These are phyloP conservation scores for Papilio gigon DNA, from an alignment of 2,888 invertebrate genomes.

Conservation along the genomic window DNA sequence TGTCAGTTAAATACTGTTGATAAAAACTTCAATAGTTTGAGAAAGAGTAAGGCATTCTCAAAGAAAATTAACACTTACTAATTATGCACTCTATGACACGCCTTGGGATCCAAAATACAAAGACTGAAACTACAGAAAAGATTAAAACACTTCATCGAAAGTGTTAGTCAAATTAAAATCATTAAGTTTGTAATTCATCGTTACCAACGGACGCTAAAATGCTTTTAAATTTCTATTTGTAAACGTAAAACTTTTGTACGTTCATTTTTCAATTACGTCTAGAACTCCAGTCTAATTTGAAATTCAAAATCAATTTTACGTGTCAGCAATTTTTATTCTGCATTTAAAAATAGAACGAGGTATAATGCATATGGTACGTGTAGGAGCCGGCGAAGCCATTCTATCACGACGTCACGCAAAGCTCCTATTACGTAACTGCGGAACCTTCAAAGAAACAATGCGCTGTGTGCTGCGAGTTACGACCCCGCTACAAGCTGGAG, in stretches of 20 bases:
- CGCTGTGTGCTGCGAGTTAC: constrained; percentile 41
- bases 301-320: constrained; percentile 23
- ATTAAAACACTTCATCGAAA: no score
- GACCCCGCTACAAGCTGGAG: constrained; percentile 5
- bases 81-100: no score
- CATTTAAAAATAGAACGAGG: constrained; percentile 27
- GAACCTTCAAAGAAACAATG: constrained; percentile 61
- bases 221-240: constrained; percentile 17
- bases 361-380: constrained; percentile 36
- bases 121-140: no score
- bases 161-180: not conserved
- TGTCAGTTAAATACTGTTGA: not conserved
- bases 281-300: constrained; percentile 23
- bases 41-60: not conserved
- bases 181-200: not conserved
- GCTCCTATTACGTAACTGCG: constrained; percentile 50
- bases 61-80: no score
- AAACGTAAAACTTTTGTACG: constrained; percentile 14
- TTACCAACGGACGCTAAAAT: not conserved
- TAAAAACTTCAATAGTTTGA: not conserved
- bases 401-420: constrained; percentile 59
- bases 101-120: no score
- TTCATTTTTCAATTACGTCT: constrained; percentile 21
- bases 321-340: constrained; percentile 28
- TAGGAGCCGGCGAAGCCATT: constrained; percentile 47